Percentiles rank a stretch among this genome's conserved stretches.
These are phyloP conservation scores for Craseonycteris thonglongyai DNA, from an alignment of 2,113 vertebrate genomes.

Conservation along the genomic window DNA sequence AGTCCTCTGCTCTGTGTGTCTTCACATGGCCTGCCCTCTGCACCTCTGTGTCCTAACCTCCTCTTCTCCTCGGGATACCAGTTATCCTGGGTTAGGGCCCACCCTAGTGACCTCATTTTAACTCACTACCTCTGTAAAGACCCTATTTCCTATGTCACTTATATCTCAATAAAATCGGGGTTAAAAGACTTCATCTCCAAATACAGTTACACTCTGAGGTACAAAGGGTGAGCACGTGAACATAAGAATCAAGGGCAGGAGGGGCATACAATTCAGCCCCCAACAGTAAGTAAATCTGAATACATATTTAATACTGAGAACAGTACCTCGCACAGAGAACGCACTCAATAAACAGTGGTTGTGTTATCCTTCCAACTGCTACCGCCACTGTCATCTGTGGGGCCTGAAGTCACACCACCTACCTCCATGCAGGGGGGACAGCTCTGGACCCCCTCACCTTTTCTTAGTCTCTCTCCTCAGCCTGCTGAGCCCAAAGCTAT, in stretches of 20 bases:
- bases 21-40: rapidly evolving
- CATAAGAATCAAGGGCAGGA: not conserved
- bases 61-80: not conserved
- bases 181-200: not conserved
- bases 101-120: not conserved
- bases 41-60: too few species aligned
- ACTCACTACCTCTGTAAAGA: not conserved
- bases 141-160: not conserved
- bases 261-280: rapidly evolving
- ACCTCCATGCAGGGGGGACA: not conserved
- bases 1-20: not conserved
- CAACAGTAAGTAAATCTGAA: not conserved
- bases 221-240: not conserved
- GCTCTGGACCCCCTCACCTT: not conserved
- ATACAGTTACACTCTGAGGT: not conserved
- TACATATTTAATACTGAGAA: not conserved
- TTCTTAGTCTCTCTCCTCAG: not conserved
- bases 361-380: too few species aligned
- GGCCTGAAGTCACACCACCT: not conserved
- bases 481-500: not conserved
- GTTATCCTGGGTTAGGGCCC: not conserved
- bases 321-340: not conserved
- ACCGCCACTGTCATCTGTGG: not conserved
- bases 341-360: rapidly evolving
- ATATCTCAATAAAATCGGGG: not conserved